A percentile compares a stretch with the other conserved stretches of the same genome.
These are phyloP conservation scores for Odontothrips loti DNA, from an alignment of 2,888 invertebrate genomes.

Conservation along the genomic window DNA sequence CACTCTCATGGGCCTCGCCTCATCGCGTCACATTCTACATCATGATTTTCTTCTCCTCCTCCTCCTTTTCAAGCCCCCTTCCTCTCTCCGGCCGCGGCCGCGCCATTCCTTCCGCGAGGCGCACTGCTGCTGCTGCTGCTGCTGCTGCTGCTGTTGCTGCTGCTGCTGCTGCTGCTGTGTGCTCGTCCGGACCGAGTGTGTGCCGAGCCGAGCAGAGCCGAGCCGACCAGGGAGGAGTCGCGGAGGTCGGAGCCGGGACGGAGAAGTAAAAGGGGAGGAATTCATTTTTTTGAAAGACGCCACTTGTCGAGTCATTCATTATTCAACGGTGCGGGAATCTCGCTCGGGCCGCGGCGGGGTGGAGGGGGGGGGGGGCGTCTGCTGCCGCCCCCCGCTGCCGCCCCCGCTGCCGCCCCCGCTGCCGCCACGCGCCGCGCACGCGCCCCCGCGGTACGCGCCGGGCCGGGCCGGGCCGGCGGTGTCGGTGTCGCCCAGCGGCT, in stretches of 20 bases:
- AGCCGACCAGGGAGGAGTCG: background rate
- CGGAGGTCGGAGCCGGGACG: background rate
- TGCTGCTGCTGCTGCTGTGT: background rate
- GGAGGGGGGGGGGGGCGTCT: background rate
- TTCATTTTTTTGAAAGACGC: slow-evolving; percentile 26
- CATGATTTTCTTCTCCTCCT: background rate
- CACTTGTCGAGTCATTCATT: slow-evolving; percentile 25
- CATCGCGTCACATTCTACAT: no score
- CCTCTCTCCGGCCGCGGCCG: background rate
- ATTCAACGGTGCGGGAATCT: slow-evolving; percentile 26
- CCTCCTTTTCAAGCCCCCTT: background rate
- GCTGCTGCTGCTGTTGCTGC: no score
- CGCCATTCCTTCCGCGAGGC: background rate
- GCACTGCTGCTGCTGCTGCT: no score
- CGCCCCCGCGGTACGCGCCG: background rate
- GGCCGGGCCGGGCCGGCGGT: background rate
- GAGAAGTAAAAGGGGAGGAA: background rate
- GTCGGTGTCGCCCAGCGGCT: no score
- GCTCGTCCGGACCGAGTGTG: background rate
- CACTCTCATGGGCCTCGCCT: no score
- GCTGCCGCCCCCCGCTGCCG: background rate
- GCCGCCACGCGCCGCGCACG: background rate
- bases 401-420: background rate
- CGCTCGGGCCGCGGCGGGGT: background rate
- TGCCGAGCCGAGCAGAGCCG: background rate